These are phyloP conservation scores for Chrysocyon brachyurus DNA, from an alignment of 2,797 vertebrate species.

Conservation along the genomic window DNA sequence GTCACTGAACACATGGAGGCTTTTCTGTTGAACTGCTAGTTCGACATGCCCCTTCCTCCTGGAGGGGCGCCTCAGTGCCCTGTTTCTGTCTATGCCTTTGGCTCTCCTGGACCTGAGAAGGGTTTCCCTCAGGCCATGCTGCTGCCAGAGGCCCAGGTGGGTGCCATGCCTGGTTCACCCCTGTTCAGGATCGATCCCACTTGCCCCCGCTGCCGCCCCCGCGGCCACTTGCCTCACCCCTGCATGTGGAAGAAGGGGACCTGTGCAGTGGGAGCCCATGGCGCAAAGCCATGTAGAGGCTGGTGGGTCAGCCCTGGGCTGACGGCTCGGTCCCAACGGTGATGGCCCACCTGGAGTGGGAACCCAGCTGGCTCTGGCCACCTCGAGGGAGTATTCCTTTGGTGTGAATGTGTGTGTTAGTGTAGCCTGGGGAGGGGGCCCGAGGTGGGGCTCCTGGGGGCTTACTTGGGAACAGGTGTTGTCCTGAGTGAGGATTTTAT, in stretches of 20 bases:
- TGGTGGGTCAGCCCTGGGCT: background rate
- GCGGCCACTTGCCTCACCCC: rapidly evolving
- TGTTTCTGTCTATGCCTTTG: rapidly evolving
- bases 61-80: background rate
- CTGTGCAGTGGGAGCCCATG: rapidly evolving
- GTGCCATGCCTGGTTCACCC: rapidly evolving
- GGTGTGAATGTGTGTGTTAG: rapidly evolving
- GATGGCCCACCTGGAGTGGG: rapidly evolving
- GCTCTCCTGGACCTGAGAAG: background rate
- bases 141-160: background rate
- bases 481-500: no score
- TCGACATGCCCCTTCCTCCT: background rate
- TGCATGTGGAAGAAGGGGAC: rapidly evolving
- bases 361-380: background rate
- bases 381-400: background rate
- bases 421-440: rapidly evolving
- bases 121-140: background rate
- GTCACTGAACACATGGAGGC: background rate
- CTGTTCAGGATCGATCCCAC: no score
- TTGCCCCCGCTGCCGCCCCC: background rate
- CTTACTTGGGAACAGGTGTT: background rate
- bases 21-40: no score
- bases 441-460: rapidly evolving
- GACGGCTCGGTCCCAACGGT: background rate
- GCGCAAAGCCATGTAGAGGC: rapidly evolving